Percentiles rank a stretch among this genome's conserved stretches.
These are phyloP conservation scores for Cacatua alba DNA, from an alignment of 2,113 vertebrate genomes.

Conservation along the genomic window DNA sequence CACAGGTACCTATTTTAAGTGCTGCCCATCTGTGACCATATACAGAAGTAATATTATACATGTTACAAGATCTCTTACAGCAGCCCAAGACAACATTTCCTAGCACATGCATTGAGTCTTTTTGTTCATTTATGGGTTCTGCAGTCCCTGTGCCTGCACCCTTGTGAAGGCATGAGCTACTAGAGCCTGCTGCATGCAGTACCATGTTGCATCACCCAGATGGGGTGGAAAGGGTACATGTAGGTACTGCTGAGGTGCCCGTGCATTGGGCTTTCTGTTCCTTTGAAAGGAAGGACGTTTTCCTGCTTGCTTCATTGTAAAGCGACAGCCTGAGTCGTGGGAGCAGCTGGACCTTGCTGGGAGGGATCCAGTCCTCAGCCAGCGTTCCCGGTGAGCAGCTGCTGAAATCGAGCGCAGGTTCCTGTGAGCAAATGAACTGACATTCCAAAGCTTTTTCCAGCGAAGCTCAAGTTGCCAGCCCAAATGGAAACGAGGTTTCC, in stretches of 20 bases:
- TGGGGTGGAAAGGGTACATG: accelerated
- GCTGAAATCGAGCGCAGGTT: conserved; percentile 13
- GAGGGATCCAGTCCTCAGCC: neutral
- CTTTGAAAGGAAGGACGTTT: accelerated
- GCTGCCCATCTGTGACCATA: neutral
- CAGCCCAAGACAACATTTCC: neutral
- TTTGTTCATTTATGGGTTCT: neutral
- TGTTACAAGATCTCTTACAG: neutral
- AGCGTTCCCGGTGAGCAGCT: conserved; percentile 19
- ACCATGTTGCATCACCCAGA: neutral
- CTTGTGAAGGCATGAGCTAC: neutral
- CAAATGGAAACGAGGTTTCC: conserved; percentile 21
- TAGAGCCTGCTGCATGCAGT: neutral
- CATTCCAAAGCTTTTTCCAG: conserved; percentile 53
- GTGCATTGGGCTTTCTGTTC: neutral
- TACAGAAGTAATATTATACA: neutral
- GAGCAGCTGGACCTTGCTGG: conserved; percentile 40
- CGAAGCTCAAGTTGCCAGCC: conserved; percentile 48
- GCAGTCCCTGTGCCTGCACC: too few relatives aligned
- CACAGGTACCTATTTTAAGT: neutral
- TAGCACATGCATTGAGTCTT: neutral
- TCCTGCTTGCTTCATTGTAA: neutral
- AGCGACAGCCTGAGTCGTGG: neutral
- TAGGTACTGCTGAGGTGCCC: accelerated
- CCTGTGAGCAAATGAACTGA: conserved; percentile 13